Evolutionary conservation across 2,113 vertebrate species (phyloP).

Genomic region (Rissa tridactyla): DNA sequence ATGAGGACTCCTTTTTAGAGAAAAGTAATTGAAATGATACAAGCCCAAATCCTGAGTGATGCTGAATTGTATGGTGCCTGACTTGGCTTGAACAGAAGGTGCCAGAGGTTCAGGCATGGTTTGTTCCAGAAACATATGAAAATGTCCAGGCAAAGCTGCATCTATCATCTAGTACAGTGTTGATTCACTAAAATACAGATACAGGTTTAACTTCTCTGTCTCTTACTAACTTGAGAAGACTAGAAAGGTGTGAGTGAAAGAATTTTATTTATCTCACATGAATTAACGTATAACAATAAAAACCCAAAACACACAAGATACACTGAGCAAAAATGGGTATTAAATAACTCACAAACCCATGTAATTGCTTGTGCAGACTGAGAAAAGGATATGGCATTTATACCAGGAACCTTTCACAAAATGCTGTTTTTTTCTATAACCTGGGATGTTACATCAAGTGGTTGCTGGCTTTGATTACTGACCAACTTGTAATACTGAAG

Average conservation of each 20-base stretch:
- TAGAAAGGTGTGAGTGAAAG: not conserved
- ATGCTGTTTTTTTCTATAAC: not conserved
- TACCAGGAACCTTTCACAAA: not conserved
- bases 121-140: not conserved
- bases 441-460: not conserved
- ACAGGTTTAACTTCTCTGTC: not conserved
- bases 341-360: not conserved
- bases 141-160: not conserved
- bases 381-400: not conserved
- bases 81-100: not conserved
- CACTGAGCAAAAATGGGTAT: not conserved
- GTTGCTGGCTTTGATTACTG: not conserved
- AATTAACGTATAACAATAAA: not conserved
- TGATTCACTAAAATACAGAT: not conserved
- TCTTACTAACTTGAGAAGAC: not conserved
- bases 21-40: not conserved
- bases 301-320: not conserved
- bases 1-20: not conserved
- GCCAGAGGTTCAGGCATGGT: not conserved
- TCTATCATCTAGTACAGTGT: not conserved
- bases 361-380: not conserved
- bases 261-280: not conserved
- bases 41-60: not conserved
- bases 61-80: not conserved
- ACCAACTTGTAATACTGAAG: not conserved